Conservation (phyloP, 2,888 invertebrate species). For the Tetrapedia diversipes region DNA sequence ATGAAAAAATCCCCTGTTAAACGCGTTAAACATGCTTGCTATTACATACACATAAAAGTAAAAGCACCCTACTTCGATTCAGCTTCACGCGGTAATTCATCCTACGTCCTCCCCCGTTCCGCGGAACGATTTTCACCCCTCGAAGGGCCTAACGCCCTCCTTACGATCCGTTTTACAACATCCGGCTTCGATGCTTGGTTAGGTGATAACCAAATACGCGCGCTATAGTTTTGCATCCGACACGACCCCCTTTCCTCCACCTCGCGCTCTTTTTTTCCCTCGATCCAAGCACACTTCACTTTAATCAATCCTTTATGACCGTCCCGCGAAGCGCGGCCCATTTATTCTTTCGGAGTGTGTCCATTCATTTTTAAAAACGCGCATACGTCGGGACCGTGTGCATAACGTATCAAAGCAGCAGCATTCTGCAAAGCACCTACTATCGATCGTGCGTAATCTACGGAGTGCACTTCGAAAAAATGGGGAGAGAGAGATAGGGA, state of each 20-base stretch:
- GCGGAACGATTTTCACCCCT: neutral
- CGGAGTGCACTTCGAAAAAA: conserved; percentile 23
- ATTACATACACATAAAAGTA: no score
- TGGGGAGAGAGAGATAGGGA: neutral
- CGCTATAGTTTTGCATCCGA: conserved; percentile 20
- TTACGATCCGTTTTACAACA: neutral
- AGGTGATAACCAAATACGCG: conserved; percentile 26
- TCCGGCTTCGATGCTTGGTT: neutral
- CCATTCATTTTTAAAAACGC: conserved; percentile 52
- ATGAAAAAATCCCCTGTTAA: no score
- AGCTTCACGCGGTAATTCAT: no score
- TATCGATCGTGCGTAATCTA: conserved; percentile 56
- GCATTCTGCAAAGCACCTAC: conserved; percentile 45
- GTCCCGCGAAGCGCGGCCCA: conserved; percentile 51
- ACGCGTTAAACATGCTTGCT: no score
- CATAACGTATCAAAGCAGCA: conserved; percentile 49
- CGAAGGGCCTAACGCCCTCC: neutral
- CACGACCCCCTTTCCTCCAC: neutral
- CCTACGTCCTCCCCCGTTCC: no score
- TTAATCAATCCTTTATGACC: conserved; percentile 56
- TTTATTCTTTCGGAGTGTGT: conserved; percentile 58
- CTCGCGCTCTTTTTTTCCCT: neutral
- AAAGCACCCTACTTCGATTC: no score
- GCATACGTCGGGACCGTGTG: conserved; percentile 22
- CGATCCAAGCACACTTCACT: conserved; percentile 22